Conservation (phyloP, 2,113 vertebrate genomes). For the Sinosuthora webbiana region DNA sequence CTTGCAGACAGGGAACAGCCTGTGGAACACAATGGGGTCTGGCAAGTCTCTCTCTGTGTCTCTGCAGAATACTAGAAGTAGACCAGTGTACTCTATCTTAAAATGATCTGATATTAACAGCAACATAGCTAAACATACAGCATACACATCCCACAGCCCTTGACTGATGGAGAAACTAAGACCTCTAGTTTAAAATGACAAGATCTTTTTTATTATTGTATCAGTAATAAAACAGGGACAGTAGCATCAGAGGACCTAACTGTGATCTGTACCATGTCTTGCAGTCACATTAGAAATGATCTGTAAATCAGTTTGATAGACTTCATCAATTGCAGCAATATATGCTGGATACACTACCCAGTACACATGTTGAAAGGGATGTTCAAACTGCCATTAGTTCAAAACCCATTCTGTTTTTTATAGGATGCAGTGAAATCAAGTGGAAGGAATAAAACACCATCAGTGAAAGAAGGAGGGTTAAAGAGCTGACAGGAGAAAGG, state of each 20-base stretch:
- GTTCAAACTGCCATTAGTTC: neutral
- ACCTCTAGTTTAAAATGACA: neutral
- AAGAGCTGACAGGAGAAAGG: neutral
- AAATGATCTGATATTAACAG: neutral
- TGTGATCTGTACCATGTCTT: conserved; percentile 19
- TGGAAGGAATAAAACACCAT: neutral
- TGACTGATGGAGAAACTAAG: neutral
- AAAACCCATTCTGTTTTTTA: neutral
- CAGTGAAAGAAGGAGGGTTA: neutral
- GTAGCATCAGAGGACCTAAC: neutral
- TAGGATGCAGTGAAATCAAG: conserved; percentile 8
- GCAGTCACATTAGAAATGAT: neutral
- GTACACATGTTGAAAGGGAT: neutral
- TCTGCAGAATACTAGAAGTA: neutral
- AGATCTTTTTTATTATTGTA: conserved; percentile 33
- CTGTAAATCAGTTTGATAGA: conserved; percentile 26
- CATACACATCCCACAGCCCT: neutral
- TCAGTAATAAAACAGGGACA: neutral
- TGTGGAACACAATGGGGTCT: neutral
- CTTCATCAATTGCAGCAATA: conserved; percentile 6
- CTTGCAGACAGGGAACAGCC: neutral
- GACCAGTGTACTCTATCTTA: neutral
- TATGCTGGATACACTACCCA: neutral
- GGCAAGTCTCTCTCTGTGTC: neutral
- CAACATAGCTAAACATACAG: neutral